Evolutionary conservation across 2,113 vertebrate species (phyloP).

Genomic region (Odocoileus hemionus): DNA sequence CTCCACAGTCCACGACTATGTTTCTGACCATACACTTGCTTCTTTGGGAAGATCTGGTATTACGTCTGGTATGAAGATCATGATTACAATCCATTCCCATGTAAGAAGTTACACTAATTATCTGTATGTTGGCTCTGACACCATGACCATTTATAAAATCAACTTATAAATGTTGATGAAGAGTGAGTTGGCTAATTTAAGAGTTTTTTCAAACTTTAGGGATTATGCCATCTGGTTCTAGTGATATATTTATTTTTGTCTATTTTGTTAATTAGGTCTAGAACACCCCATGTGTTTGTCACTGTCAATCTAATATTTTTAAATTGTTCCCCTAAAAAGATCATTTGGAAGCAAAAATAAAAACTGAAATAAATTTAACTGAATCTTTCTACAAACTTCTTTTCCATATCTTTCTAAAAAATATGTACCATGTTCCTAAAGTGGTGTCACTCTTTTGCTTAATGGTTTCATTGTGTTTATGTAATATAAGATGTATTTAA

Average conservation of each 20-base stretch:
- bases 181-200: conserved; percentile 29
- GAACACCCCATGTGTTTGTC: conserved; percentile 13
- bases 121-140: background rate
- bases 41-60: background rate
- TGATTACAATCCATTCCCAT: background rate
- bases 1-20: background rate
- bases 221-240: conserved; percentile 22
- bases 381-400: background rate
- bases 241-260: conserved; percentile 38
- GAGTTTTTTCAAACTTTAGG: conserved; percentile 41
- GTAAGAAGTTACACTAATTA: background rate
- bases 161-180: conserved; percentile 38
- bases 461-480: background rate
- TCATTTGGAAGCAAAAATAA: conserved; percentile 42
- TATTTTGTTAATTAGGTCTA: conserved; percentile 43
- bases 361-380: conserved; percentile 34
- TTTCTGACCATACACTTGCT: conserved; percentile 21
- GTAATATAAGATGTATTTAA: background rate
- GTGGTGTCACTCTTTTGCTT: background rate
- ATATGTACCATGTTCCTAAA: background rate
- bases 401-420: conserved; percentile 9
- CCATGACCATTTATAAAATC: conserved; percentile 17
- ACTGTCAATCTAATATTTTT: conserved; percentile 42
- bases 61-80: background rate
- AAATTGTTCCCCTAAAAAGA: background rate